phyloP scores from a whole-genome alignment of 2,113 vertebrate species.

The Isichthys henryi region DNA sequence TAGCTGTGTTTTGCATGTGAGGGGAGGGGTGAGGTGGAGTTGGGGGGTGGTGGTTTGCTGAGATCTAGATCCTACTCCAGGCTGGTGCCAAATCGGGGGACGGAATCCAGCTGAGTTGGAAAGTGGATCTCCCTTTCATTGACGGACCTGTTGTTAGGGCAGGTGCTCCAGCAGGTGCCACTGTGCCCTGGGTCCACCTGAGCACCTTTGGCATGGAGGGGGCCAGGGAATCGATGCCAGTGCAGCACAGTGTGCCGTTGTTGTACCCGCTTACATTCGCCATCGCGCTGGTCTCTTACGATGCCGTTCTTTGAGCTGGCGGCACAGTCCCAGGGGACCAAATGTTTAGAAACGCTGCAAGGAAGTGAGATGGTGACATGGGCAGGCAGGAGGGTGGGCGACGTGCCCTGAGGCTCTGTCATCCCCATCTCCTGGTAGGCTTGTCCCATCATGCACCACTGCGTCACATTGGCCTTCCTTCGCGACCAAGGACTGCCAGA shows the following conservation, averaged over 20 bases:
- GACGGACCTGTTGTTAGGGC: neutral
- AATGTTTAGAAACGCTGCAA: neutral
- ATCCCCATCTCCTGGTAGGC: neutral
- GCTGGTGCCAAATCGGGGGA: neutral
- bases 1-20: neutral
- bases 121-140: neutral
- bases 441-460: neutral
- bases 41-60: neutral
- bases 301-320: neutral
- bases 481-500: neutral
- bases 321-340: neutral
- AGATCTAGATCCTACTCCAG: neutral
- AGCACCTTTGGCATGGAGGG: neutral
- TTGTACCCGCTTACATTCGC: neutral
- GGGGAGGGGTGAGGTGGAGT: neutral
- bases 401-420: neutral
- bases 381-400: neutral
- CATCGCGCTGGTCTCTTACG: neutral
- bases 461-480: neutral
- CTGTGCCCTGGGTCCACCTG: conserved; percentile 19
- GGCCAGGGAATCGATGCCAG: neutral
- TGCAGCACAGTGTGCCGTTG: neutral
- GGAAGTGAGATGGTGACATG: neutral
- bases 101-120: neutral
- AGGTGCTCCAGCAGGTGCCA: neutral